A percentile compares a stretch with the other conserved stretches of the same genome.
Evolutionary conservation across 2,113 vertebrate species (phyloP).

Genomic region (Festucalex cinctus): DNA sequence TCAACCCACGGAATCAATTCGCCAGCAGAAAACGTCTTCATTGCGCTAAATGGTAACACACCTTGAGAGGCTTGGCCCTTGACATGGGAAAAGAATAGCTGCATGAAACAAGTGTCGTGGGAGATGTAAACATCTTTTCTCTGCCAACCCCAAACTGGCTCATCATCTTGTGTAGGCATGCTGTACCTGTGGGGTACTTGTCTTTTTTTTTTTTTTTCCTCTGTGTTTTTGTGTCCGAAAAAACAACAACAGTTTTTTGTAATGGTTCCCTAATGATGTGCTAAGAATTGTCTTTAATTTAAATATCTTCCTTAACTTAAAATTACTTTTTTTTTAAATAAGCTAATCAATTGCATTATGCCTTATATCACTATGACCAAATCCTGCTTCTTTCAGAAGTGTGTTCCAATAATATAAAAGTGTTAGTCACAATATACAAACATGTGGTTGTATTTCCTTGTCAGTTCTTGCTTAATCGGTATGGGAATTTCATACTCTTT

Average conservation of each 20-base stretch:
- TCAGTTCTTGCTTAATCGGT: no score
- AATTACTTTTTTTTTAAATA: no score
- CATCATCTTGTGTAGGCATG: slow-evolving; percentile 48
- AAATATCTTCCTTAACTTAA: background rate
- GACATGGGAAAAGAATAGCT: slow-evolving; percentile 65
- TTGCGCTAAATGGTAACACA: slow-evolving; percentile 63
- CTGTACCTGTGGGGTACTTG: slow-evolving; percentile 34
- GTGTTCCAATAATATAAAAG: no score
- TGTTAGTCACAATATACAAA: no score
- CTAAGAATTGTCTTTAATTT: background rate
- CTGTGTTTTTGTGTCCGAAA: slow-evolving; percentile 31
- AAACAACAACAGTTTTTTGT: background rate
- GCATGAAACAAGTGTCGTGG: slow-evolving; percentile 41
- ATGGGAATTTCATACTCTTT: no score
- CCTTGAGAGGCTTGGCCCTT: slow-evolving; percentile 63
- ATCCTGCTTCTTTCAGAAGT: no score
- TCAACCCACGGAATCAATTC: slow-evolving; percentile 67
- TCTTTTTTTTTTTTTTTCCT: slow-evolving; percentile 35
- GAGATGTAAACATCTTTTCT: slow-evolving; percentile 59
- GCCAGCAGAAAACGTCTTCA: slow-evolving; percentile 45
- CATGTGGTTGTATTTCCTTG: no score
- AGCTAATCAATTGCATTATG: no score
- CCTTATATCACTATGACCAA: no score
- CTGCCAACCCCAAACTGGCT: slow-evolving; percentile 51
- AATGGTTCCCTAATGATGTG: slow-evolving; percentile 1